Evolutionary conservation across 2,888 invertebrate species (phyloP), one percentile per base, ranked within the genome.

Genomic region (Seira ritae): DNA sequence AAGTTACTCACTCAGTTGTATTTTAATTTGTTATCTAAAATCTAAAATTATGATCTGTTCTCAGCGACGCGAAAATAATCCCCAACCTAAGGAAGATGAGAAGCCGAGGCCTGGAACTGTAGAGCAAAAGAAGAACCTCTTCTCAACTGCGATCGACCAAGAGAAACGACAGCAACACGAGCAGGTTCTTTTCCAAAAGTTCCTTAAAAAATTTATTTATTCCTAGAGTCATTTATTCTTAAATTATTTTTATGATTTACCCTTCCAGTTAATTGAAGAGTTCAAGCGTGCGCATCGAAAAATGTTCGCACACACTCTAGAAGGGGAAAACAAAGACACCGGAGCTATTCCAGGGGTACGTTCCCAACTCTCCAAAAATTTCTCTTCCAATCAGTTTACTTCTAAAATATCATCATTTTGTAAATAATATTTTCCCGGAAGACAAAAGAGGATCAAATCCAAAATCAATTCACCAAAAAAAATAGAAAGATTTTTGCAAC

Each of bases 271-370:
- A 85, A 97, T 97, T 95, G 95, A 96, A 91, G 97, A 97, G 91
- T 97, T 97, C 90, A 96, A 95, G 90, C 94, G 94, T 90, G 96
- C 96, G 3, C 96, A 97, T 91, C 93, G 94, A 89, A 95, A 95
- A 92, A 97, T 97, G 96, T 97, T 97, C 90, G 88, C 90, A 6
- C 87, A 87, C 24, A 84, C 86, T 19, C 66, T 85, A 4, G 85
- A 84, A 19, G 84, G 74, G 20, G 80, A 84, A 10, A 19, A 71
- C 1, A 82, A 82, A 60, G 82, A 82, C 37, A 24, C 22, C 6
- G 66, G 24, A 31, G 55, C 60, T 1, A 70, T 70, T 12, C 79
- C 80, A 23, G 77, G 75, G n/a, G 77, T 76, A 84, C 80, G 80
- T 75, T 8, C 46, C n/a, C 66, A 31, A 31, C n/a, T 55, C n/a